Conservation (phyloP, 2,888 invertebrate genomes). For the Ophion ellenae region DNA sequence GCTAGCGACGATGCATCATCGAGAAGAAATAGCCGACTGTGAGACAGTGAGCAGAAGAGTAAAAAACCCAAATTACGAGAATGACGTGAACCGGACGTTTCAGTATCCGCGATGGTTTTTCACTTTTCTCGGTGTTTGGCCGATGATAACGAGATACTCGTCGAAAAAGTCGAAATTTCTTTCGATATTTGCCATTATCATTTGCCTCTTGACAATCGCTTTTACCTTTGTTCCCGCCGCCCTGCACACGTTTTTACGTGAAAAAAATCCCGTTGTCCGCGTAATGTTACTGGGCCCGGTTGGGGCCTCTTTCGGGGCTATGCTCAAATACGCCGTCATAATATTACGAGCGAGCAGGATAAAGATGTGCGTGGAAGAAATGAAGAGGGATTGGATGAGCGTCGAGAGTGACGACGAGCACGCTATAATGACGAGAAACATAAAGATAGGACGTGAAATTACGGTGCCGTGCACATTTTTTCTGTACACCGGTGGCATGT, state of each 20-base stretch:
- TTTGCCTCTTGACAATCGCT: not conserved
- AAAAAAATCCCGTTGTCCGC: slow-evolving; percentile 2
- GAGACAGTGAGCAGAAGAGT: not conserved
- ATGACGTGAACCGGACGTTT: slow-evolving; percentile 21
- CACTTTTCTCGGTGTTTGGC: slow-evolving; percentile 49
- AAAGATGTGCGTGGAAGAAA: slow-evolving; percentile 66
- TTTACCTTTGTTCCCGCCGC: slow-evolving; percentile 16
- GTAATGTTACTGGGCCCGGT: slow-evolving; percentile 29
- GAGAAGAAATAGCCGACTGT: not conserved
- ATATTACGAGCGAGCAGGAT: slow-evolving; percentile 5
- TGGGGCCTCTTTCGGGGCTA: slow-evolving; percentile 12
- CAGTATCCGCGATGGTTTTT: slow-evolving; percentile 51
- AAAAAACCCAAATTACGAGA: slow-evolving; percentile 31
- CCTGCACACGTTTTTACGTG: slow-evolving; percentile 28
- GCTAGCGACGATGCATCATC: not conserved
- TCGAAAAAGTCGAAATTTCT: slow-evolving; percentile 5
- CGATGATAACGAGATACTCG: slow-evolving; percentile 37
- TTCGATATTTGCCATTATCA: slow-evolving; percentile 17
- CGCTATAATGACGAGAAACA: slow-evolving; percentile 52
- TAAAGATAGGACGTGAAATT: slow-evolving; percentile 42
- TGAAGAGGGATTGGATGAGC: slow-evolving; percentile 73
- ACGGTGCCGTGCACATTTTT: slow-evolving; percentile 67
- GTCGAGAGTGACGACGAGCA: slow-evolving; percentile 19
- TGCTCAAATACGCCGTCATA: slow-evolving; percentile 10
- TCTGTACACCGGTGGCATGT: slow-evolving; percentile 60